A percentile compares a stretch with the other conserved stretches of the same genome.
These are phyloP conservation scores for Hirtodrosophila confusa DNA, from an alignment of 2,888 invertebrate genomes.

Conservation along the genomic window DNA sequence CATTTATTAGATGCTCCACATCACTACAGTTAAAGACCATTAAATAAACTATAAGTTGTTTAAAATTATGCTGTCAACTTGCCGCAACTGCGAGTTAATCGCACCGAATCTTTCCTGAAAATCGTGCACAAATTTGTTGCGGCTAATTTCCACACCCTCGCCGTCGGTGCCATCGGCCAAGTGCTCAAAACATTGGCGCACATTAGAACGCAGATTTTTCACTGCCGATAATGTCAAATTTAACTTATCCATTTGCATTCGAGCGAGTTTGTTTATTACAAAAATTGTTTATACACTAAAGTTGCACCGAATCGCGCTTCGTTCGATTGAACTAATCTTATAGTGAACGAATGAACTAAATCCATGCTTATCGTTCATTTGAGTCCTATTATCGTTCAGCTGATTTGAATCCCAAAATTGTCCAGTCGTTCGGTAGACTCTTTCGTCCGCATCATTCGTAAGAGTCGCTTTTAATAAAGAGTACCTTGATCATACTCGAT, in stretches of 20 bases:
- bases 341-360: too few relatives aligned
- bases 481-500: too few relatives aligned
- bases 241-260: constrained; percentile 87
- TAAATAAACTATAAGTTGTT: not conserved
- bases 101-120: constrained; percentile 92
- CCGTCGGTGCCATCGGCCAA: constrained; percentile 92
- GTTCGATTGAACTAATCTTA: too few relatives aligned
- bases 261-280: constrained; percentile 4
- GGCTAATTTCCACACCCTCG: constrained; percentile 92
- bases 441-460: too few relatives aligned
- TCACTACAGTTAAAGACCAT: constrained; percentile 85
- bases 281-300: constrained; percentile 22
- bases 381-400: too few relatives aligned
- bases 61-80: constrained; percentile 20
- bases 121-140: constrained; percentile 90
- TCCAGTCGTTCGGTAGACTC: too few relatives aligned
- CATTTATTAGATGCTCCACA: constrained; percentile 91
- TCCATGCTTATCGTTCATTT: too few relatives aligned
- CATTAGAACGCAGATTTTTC: constrained; percentile 91
- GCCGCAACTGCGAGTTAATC: constrained; percentile 92
- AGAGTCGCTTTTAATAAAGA: too few relatives aligned
- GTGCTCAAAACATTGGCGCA: constrained; percentile 93
- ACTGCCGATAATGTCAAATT: constrained; percentile 90
- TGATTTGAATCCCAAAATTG: too few relatives aligned
- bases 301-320: too few relatives aligned